Evolutionary conservation across 2,888 invertebrate genomes (phyloP).

Genomic region (Bembecia ichneumoniformis): DNA sequence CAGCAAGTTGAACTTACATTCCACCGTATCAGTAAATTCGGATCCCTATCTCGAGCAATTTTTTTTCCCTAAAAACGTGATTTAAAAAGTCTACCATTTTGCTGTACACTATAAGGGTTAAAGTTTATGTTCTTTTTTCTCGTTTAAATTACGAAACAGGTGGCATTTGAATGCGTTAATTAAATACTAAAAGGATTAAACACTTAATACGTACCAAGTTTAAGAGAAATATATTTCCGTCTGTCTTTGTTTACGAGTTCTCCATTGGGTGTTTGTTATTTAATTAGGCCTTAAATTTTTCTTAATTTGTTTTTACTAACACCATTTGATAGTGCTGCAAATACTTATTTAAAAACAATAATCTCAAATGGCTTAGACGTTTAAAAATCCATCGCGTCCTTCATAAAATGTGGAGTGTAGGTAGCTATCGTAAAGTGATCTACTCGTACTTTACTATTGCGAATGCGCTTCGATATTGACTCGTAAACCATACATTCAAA

Average conservation of each 20-base stretch:
- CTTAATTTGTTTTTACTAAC: conserved; percentile 24
- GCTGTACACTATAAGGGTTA: conserved; percentile 13
- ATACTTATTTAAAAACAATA: too few relatives aligned
- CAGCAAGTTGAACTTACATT: conserved; percentile 50
- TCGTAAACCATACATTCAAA: conserved; percentile 13
- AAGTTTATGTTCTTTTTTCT: conserved; percentile 19
- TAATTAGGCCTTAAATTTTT: conserved; percentile 26
- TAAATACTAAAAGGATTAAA: conserved; percentile 36
- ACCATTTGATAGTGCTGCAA: conserved; percentile 7
- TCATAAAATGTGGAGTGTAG: conserved; percentile 25
- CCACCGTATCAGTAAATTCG: conserved; percentile 62
- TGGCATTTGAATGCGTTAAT: conserved; percentile 25
- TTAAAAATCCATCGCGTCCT: conserved; percentile 1
- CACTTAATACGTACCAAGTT: conserved; percentile 25
- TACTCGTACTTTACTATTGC: conserved; percentile 49
- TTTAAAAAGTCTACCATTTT: conserved; percentile 38
- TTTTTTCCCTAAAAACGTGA: conserved; percentile 49
- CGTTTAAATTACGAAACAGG: conserved; percentile 20
- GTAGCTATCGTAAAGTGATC: conserved; percentile 34
- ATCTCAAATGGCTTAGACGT: not conserved
- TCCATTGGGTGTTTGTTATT: conserved; percentile 27
- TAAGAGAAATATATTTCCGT: conserved; percentile 12
- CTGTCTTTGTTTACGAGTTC: conserved; percentile 21
- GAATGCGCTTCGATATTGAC: conserved; percentile 38
- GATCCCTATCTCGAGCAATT: conserved; percentile 54